Evolutionary conservation across 1,140 invertebrate genomes (phyloP).

Genomic region (Bombus superbus): DNA sequence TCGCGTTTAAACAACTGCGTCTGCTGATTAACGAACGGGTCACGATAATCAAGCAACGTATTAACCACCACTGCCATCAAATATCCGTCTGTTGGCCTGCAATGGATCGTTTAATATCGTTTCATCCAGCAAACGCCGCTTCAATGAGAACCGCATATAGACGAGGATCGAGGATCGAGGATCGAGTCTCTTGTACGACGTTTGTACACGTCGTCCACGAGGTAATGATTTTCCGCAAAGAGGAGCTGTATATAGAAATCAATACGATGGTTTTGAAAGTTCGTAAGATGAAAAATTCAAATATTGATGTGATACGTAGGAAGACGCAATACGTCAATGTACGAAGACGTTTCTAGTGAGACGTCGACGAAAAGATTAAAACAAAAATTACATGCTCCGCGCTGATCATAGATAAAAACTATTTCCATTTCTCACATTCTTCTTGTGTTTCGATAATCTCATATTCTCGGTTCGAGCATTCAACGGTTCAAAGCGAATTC

Average conservation of each 20-base stretch:
- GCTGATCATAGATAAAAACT: no score
- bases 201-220: background rate
- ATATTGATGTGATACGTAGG: no score
- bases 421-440: no score
- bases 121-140: conserved; percentile 30
- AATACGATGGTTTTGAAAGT: no score
- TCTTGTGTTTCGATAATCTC: no score
- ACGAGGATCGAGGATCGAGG: background rate
- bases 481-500: background rate
- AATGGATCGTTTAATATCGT: conserved; percentile 45
- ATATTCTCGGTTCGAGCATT: no score
- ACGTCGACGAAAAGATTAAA: no score
- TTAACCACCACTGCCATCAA: conserved; percentile 12
- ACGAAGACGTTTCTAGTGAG: no score
- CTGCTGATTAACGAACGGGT: conserved; percentile 49
- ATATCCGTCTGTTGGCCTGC: conserved; percentile 17
- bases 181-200: background rate
- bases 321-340: no score
- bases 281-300: no score
- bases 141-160: conserved; percentile 1
- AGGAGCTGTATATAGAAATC: no score
- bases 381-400: no score
- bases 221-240: background rate
- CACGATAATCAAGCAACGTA: conserved; percentile 50
- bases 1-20: conserved; percentile 40